Base-by-base conservation (phyloP, 1,140 invertebrate species). In the Drosophila setifemur region DNA sequence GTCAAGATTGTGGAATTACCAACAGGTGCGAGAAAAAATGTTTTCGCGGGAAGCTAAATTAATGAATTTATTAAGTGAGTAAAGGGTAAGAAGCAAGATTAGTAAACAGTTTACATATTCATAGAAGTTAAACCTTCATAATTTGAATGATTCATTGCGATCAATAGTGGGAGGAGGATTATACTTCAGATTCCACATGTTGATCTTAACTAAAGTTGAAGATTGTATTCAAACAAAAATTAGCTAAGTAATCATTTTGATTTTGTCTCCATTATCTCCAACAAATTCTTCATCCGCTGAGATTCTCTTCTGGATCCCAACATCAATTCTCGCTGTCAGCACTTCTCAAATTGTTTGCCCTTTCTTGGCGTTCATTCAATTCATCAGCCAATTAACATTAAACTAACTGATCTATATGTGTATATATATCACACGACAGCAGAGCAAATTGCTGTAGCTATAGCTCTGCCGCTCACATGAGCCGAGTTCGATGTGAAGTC, bases 321-420 rank as follows among this genome's bases (percentile, higher is more conserved):
- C 35, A 23, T 57, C 53, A 23, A 31, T 37, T 28, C 12, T 16
- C 8, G n/a, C 18, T 35, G 28, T 57, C 43, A 25, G 14, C 21
- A 45, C 64, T 42, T 49, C 42, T 53, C 9, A 19, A 63, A 35
- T 66, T 11, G 42, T n/a, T 21, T 50, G 33, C 42, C 58, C 43
- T 49, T 33, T 64, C 26, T 19, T 5, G 23, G 19, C 19, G 18
- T 53, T 42, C 19, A 33, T 54, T 61, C 75, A 74, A 74, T 81
- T 64, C 60, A 29, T n/a, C 66, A 60, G 54, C 53, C 76, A 81
- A 81, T 81, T 81, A 81, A 75, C 77, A 75, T 75, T 75, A 40
- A 66, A 79, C 70, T 63, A 53, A 54, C 50, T 63, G 47, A 53
- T 49, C 43, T 28, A 44, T 42, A 52, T 64, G 49, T 12, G 21